Percentiles rank a stretch among this genome's conserved stretches.
These are phyloP conservation scores for Thaumatotibia leucotreta DNA, from an alignment of 1,140 invertebrate genomes.

Conservation along the genomic window DNA sequence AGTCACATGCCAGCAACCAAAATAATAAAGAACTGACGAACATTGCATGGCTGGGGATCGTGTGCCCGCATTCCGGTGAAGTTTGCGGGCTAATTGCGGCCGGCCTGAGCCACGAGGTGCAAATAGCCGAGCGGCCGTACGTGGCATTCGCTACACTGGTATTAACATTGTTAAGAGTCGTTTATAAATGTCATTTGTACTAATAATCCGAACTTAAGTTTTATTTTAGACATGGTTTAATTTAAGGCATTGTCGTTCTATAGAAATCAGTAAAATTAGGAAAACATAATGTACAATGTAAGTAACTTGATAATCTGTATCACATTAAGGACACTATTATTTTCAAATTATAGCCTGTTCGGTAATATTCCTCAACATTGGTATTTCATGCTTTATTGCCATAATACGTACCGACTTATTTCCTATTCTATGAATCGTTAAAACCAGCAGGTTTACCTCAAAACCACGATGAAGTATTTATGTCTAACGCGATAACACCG, in stretches of 20 bases:
- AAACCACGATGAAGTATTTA: background rate
- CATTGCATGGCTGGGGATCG: constrained; percentile 22
- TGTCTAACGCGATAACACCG: background rate
- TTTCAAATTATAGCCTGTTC: no score
- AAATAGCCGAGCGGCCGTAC: constrained; percentile 40
- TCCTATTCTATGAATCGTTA: background rate
- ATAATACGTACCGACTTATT: no score
- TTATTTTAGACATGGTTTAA: background rate
- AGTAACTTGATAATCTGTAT: no score
- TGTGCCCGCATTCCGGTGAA: constrained; percentile 42
- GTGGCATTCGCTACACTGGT: constrained; percentile 13
- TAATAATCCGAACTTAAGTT: no score
- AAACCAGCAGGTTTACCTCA: background rate
- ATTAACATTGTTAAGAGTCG: constrained; percentile 7
- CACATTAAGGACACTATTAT: no score
- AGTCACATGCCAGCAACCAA: no score
- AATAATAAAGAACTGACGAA: no score
- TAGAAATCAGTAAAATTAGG: no score
- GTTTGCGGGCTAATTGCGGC: constrained; percentile 58
- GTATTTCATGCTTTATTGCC: no score
- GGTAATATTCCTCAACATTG: no score
- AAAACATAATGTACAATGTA: no score
- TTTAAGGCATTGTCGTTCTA: no score
- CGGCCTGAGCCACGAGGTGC: constrained; percentile 37
- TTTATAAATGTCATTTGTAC: constrained; percentile 12